Evolutionary conservation across 1,140 invertebrate genomes (phyloP).

Genomic region (Zaprionus ghesquierei): DNA sequence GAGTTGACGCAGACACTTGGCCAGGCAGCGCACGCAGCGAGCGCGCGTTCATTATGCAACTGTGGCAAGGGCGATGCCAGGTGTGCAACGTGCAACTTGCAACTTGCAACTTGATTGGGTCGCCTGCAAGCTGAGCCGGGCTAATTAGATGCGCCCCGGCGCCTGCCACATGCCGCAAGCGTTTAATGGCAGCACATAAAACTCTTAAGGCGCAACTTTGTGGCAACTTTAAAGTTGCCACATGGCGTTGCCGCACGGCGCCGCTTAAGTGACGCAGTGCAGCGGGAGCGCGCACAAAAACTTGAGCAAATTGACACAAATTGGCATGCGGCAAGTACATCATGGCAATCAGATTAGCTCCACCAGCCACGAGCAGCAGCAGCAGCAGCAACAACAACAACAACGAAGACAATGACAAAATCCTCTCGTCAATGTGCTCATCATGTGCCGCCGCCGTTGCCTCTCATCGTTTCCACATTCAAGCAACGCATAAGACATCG

Average conservation of each 20-base stretch:
- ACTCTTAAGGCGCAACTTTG: constrained; percentile 13
- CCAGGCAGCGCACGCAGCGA: constrained; percentile 11
- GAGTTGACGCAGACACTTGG: not conserved
- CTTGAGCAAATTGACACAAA: constrained; percentile 63
- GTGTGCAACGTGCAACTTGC: not conserved
- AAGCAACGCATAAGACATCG: constrained; percentile 4
- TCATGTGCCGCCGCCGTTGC: constrained; percentile 52
- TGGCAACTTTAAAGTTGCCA: constrained; percentile 18
- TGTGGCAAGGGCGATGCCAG: constrained; percentile 13
- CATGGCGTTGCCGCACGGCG: not conserved
- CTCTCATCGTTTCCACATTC: constrained; percentile 16
- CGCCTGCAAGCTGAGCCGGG: not conserved
- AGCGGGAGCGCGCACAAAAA: constrained; percentile 4
- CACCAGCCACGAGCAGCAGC: not conserved
- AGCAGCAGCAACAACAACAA: not conserved
- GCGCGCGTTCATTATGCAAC: constrained; percentile 27
- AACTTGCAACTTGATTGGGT: constrained; percentile 9
- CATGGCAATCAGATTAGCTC: constrained; percentile 69
- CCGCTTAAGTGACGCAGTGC: constrained; percentile 4
- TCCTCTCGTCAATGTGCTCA: constrained; percentile 28
- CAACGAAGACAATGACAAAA: constrained; percentile 21
- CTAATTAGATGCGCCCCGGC: constrained; percentile 28
- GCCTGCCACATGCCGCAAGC: not conserved
- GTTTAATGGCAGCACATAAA: constrained; percentile 19
- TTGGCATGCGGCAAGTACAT: constrained; percentile 59